Percentiles rank a stretch among this genome's conserved stretches.
Conservation (phyloP, 2,888 invertebrate genomes). For the Cataglyphis cursor region DNA sequence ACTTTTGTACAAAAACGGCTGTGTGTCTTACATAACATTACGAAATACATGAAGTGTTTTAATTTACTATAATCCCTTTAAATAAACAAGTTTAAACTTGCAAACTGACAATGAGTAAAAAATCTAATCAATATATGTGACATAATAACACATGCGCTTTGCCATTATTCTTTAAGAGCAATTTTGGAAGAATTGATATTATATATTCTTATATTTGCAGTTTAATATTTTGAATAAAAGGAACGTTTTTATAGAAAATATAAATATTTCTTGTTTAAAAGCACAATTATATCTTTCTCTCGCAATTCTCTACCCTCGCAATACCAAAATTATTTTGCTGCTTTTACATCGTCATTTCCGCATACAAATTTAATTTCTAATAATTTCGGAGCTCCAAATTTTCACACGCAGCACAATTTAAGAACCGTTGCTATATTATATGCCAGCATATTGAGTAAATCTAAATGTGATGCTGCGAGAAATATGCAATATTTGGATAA, state of each 20-base stretch:
- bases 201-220: background rate
- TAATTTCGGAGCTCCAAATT: background rate
- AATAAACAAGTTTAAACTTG: background rate
- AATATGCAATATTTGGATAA: background rate
- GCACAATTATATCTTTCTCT: background rate
- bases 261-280: background rate
- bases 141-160: background rate
- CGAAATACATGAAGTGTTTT: background rate
- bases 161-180: background rate
- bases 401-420: background rate
- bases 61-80: background rate
- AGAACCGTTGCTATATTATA: background rate
- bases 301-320: background rate
- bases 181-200: background rate
- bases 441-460: background rate
- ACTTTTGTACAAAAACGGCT: background rate
- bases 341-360: background rate
- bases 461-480: no score
- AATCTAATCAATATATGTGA: background rate
- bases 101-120: background rate
- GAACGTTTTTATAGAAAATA: background rate
- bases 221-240: no score
- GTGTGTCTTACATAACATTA: background rate
- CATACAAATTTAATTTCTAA: background rate
- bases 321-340: background rate